Conservation (phyloP, 1,140 invertebrate species). For the Drosophila nasuta region DNA sequence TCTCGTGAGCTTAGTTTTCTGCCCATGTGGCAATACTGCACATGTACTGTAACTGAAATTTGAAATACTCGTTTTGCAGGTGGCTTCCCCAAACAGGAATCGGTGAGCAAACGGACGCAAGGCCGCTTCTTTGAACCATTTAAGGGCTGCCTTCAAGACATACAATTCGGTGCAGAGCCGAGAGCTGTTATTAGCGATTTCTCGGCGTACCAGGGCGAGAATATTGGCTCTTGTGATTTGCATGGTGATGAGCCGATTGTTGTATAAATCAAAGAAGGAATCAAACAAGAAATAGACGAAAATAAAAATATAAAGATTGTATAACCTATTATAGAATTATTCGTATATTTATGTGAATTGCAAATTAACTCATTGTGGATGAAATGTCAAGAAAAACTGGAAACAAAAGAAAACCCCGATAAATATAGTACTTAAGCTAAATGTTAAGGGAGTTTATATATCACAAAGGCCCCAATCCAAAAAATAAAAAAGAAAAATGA, state of each 20-base stretch:
- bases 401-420: conserved; percentile 27
- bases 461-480: conserved; percentile 26
- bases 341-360: conserved; percentile 50
- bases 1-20: background rate
- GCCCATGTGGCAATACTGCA: conserved; percentile 9
- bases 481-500: conserved; percentile 29
- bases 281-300: conserved; percentile 42
- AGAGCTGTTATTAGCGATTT: conserved; percentile 85
- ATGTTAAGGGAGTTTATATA: conserved; percentile 71
- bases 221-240: conserved; percentile 86
- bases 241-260: conserved; percentile 81
- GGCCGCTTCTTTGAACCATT: conserved; percentile 85
- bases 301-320: conserved; percentile 18
- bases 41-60: conserved; percentile 9
- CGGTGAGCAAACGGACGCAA: conserved; percentile 79
- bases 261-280: conserved; percentile 65
- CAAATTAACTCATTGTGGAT: conserved; percentile 51
- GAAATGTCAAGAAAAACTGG: conserved; percentile 49
- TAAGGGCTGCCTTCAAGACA: conserved; percentile 85
- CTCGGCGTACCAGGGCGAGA: conserved; percentile 86
- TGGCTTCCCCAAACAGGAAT: conserved; percentile 85
- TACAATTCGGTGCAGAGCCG: conserved; percentile 77
- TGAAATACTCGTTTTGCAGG: conserved; percentile 67
- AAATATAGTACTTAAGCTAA: conserved; percentile 63
- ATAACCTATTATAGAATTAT: conserved; percentile 46